Conservation (phyloP, 2,888 invertebrate species). For the Acrobasis repandana region DNA sequence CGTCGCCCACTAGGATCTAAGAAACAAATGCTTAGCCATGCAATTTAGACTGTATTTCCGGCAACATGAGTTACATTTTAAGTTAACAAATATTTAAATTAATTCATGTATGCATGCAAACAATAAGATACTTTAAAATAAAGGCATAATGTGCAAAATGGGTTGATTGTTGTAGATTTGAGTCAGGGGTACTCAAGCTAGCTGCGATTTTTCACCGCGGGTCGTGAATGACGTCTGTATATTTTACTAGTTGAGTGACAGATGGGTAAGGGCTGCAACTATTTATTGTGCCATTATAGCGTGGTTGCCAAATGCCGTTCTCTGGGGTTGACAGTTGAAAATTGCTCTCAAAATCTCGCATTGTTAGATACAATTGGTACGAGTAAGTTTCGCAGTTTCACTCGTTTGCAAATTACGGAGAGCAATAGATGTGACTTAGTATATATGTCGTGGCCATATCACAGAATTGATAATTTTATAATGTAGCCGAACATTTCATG, state of each 20-base stretch:
- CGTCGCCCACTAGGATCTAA: constrained; percentile 45
- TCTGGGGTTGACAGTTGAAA: constrained; percentile 71
- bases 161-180: constrained; percentile 25
- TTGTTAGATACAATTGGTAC: constrained; percentile 21
- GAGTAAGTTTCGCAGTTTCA: constrained; percentile 16
- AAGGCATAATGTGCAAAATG: constrained; percentile 31
- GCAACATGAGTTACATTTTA: constrained; percentile 82
- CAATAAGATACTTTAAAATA: constrained; percentile 54
- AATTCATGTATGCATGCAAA: constrained; percentile 57
- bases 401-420: constrained; percentile 10
- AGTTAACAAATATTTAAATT: constrained; percentile 82
- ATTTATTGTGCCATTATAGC: constrained; percentile 79
- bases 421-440: neutral
- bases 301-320: constrained; percentile 68
- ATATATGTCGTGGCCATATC: too few species aligned
- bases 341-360: constrained; percentile 53
- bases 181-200: constrained; percentile 66
- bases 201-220: constrained; percentile 75
- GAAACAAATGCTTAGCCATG: constrained; percentile 76
- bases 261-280: constrained; percentile 79
- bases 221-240: constrained; percentile 78
- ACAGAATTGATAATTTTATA: too few species aligned
- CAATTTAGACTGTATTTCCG: constrained; percentile 83
- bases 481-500: too few species aligned
- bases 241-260: constrained; percentile 82